Conservation (phyloP, 2,888 invertebrate genomes). For the Phyllotreta striolata region DNA sequence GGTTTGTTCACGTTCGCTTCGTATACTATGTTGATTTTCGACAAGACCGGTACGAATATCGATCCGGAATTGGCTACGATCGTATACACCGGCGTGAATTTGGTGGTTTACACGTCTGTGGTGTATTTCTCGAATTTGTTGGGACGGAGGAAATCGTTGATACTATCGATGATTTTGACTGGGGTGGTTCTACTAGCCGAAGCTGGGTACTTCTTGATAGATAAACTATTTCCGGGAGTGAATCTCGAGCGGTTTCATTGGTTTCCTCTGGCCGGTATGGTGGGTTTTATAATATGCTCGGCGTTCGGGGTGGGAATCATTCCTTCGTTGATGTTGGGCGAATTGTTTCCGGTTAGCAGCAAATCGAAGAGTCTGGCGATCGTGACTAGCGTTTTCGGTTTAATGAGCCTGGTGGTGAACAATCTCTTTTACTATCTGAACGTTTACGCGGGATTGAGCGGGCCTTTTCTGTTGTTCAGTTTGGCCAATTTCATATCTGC, state of each 20-base stretch:
- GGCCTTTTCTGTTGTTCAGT: conserved; percentile 53
- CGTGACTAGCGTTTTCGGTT: conserved; percentile 48
- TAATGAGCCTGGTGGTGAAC: conserved; percentile 44
- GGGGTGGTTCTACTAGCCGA: conserved; percentile 35
- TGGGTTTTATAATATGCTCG: conserved; percentile 48
- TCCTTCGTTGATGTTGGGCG: conserved; percentile 51
- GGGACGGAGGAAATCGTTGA: conserved; percentile 47
- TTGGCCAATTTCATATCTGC: conserved; percentile 46
- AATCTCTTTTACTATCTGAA: conserved; percentile 53
- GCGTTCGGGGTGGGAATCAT: conserved; percentile 50
- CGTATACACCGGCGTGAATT: conserved; percentile 43
- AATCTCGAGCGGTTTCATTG: conserved; percentile 47
- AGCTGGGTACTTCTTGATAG: conserved; percentile 48
- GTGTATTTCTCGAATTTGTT: conserved; percentile 45
- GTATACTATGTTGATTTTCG: no score
- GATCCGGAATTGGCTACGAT: conserved; percentile 37
- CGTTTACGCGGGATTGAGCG: conserved; percentile 49
- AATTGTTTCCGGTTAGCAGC: conserved; percentile 53
- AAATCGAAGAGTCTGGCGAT: conserved; percentile 51
- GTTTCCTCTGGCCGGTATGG: conserved; percentile 53
- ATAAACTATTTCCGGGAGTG: conserved; percentile 39
- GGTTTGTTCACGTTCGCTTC: no score
- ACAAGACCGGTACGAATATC: conserved; percentile 40
- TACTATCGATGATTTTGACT: conserved; percentile 45
- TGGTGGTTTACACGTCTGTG: conserved; percentile 40